Base-by-base conservation (phyloP, 2,113 vertebrate genomes). In the Silurus asotus region DNA sequence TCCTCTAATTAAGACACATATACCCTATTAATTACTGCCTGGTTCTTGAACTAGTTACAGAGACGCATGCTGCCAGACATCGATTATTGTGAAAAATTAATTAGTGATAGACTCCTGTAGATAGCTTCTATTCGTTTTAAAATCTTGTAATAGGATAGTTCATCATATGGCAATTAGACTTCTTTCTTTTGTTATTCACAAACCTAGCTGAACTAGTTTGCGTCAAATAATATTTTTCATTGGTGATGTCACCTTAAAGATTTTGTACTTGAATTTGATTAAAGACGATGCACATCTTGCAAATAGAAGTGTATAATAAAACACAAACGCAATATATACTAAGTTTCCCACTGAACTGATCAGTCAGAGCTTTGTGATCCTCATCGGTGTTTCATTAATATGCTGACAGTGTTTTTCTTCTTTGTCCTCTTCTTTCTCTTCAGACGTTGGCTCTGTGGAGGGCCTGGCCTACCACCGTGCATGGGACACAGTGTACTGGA, bases 401-500 rank as follows among this genome's bases (percentile, higher is more conserved):
- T 55, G 2, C 19, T 37, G 3, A 48, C 53, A n/a, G 4, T 84
- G 45, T 70, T n/a, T 53, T 45, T 65, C 45, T 78, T 64, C 45
- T 4, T n/a, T 76, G 23, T 55, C 14, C n/a, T 15, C 7, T 20
- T 19, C 19, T 91, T 0, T 81, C 37, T 87, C 81, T 88, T 70
- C 91, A 99, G 98, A 97, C 93, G 97, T 98, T 45, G 98, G 97
- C 11, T 99, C 98, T 45, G 98, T 99, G 48, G 98, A 99, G 89
- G 98, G 98, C 15, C 95, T 99, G 90, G 97, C 98, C 25, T 99
- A 99, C 89, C 98, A 99, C 81, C 93, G 94, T 81, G 96, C 96
- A n/a, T 99, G 97, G 97, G 97, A 99, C 92, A 96, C 97, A 0
- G 91, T 99, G 8, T 99, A 98, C 89, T 99, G 98, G 98, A 99